A percentile compares a stretch with the other conserved stretches of the same genome.
These are phyloP conservation scores for Eufriesea mexicana DNA, from an alignment of 1,140 invertebrate species.

Conservation along the genomic window DNA sequence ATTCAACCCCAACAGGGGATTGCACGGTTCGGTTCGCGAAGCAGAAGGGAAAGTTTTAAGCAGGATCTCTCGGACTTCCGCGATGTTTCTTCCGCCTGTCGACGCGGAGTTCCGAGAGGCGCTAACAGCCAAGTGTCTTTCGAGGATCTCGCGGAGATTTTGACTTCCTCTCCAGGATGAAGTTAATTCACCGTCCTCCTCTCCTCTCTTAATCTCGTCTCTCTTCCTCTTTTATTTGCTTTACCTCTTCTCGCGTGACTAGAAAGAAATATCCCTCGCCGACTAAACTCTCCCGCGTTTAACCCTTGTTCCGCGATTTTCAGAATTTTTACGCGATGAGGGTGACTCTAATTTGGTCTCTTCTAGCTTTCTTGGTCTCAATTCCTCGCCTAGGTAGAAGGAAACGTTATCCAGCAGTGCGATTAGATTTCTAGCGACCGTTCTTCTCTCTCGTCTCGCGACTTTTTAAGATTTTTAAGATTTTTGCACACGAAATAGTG, in stretches of 20 bases:
- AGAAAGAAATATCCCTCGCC: too few species aligned
- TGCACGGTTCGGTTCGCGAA: neutral
- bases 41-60: conserved; percentile 29
- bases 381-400: too few species aligned
- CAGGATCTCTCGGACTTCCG: conserved; percentile 25
- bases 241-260: too few species aligned
- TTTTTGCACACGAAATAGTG: neutral
- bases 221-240: too few species aligned
- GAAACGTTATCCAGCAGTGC: neutral
- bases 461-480: neutral
- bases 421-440: neutral
- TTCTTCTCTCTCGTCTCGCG: neutral
- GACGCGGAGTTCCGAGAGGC: neutral
- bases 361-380: too few species aligned
- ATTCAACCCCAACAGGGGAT: neutral
- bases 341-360: too few species aligned
- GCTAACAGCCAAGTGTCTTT: conserved; percentile 14
- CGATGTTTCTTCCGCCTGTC: neutral
- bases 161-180: neutral
- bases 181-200: neutral
- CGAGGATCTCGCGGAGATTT: neutral
- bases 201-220: too few species aligned
- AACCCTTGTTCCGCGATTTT: too few species aligned
- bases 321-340: too few species aligned
- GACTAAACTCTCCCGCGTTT: too few species aligned